Evolutionary conservation across 2,797 vertebrate species (phyloP).

Genomic region (Paratrypauchen microcephalus): DNA sequence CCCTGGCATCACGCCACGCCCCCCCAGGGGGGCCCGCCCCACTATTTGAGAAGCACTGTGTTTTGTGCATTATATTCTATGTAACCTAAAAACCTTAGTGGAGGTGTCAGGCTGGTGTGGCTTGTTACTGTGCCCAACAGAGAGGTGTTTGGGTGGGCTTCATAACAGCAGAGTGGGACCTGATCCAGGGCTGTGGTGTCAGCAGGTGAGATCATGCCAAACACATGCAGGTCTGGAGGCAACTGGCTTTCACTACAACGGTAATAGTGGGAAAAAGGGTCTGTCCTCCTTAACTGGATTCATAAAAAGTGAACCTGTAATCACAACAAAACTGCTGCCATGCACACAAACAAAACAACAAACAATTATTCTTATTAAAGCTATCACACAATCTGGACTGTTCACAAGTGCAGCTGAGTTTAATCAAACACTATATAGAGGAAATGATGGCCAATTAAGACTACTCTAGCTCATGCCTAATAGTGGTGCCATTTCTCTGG

Average conservation of each 20-base stretch:
- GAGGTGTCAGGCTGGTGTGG: constrained; percentile 23
- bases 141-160: constrained; percentile 43
- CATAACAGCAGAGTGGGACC: constrained; percentile 48
- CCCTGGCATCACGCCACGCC: too few relatives aligned
- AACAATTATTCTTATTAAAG: constrained; percentile 8
- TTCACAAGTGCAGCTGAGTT: constrained; percentile 20
- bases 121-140: constrained; percentile 31
- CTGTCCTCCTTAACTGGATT: neutral
- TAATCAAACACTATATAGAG: constrained; percentile 16
- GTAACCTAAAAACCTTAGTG: constrained; percentile 8
- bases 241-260: constrained; percentile 64
- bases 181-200: constrained; percentile 39
- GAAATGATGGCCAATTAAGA: constrained; percentile 19
- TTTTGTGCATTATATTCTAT: neutral
- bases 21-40: too few relatives aligned
- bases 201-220: constrained; percentile 79
- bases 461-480: constrained; percentile 16
- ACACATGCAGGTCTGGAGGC: constrained; percentile 44
- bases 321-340: neutral
- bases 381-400: constrained; percentile 5
- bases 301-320: constrained; percentile 3
- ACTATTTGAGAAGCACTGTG: too few relatives aligned
- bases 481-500: constrained; percentile 15
- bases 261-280: neutral
- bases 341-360: constrained; percentile 13